A percentile compares a stretch with the other conserved stretches of the same genome.
Evolutionary conservation across 2,888 invertebrate species (phyloP).

Genomic region (Meteorus cinctellus): DNA sequence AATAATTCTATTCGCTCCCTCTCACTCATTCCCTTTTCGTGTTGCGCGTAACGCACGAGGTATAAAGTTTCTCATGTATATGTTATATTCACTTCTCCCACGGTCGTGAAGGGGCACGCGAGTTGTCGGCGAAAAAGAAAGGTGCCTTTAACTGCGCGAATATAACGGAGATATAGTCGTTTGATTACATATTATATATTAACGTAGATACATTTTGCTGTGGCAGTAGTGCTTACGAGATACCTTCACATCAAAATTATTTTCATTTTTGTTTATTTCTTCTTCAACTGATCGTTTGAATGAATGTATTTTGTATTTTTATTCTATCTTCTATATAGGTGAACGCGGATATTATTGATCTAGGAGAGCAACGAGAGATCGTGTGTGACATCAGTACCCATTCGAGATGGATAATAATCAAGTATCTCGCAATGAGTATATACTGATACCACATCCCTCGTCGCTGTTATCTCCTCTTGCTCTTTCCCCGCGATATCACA

Average conservation of each 20-base stretch:
- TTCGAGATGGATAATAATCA: conserved; percentile 21
- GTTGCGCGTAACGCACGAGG: background rate
- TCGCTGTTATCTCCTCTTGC: conserved; percentile 28
- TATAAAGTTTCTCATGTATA: background rate
- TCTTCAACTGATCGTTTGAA: background rate
- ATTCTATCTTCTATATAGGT: background rate
- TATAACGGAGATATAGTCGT: conserved; percentile 15
- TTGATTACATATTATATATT: conserved; percentile 7
- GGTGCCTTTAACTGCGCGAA: background rate
- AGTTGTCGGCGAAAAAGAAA: conserved; percentile 17
- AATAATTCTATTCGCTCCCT: background rate
- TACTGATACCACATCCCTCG: conserved; percentile 33
- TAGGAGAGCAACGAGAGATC: background rate
- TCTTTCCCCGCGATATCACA: conserved; percentile 27
- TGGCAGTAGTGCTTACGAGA: background rate
- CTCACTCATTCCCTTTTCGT: background rate
- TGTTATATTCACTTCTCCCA: conserved; percentile 2
- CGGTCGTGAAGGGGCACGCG: conserved; percentile 11
- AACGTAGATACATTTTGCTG: background rate
- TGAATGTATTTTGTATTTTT: background rate
- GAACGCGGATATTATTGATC: background rate
- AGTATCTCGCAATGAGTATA: conserved; percentile 28
- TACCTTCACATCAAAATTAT: background rate
- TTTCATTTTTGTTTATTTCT: background rate
- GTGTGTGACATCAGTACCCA: conserved; percentile 11